Conservation (phyloP, 2,888 invertebrate genomes). For the Malthinus flaveolus region DNA sequence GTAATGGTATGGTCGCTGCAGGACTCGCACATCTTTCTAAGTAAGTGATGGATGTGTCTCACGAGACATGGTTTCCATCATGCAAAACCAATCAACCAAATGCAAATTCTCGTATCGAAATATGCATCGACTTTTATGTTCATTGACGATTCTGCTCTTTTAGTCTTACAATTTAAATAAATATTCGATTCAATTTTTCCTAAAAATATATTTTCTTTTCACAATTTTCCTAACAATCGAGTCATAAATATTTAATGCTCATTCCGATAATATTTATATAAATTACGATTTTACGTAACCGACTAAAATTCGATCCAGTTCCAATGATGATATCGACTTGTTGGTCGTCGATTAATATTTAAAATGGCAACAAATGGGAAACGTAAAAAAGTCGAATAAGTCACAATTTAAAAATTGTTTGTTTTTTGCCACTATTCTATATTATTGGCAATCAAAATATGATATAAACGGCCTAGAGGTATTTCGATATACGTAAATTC, state of each 20-base stretch:
- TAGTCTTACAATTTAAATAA: slow-evolving; percentile 2
- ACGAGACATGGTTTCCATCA: slow-evolving; percentile 40
- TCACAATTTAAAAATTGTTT: slow-evolving; percentile 17
- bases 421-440: slow-evolving; percentile 36
- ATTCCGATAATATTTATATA: too few relatives aligned
- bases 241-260: too few relatives aligned
- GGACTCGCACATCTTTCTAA: slow-evolving; percentile 30
- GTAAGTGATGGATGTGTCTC: slow-evolving; percentile 43
- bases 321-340: not conserved
- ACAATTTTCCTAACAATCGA: too few relatives aligned
- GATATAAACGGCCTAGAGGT: slow-evolving; percentile 53
- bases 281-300: not conserved
- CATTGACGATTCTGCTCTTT: slow-evolving; percentile 1
- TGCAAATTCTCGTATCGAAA: slow-evolving; percentile 34
- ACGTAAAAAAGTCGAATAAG: slow-evolving; percentile 4
- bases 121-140: slow-evolving; percentile 20
- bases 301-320: slow-evolving; percentile 1
- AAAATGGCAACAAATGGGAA: slow-evolving; percentile 1
- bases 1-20: slow-evolving; percentile 29
- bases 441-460: slow-evolving; percentile 50
- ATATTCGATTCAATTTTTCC: too few relatives aligned
- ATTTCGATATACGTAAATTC: slow-evolving; percentile 55
- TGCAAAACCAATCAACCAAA: slow-evolving; percentile 42
- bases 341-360: not conserved
- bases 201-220: too few relatives aligned